Base-by-base conservation (phyloP, 2,113 vertebrate species). In the Pterocles orientalis region DNA sequence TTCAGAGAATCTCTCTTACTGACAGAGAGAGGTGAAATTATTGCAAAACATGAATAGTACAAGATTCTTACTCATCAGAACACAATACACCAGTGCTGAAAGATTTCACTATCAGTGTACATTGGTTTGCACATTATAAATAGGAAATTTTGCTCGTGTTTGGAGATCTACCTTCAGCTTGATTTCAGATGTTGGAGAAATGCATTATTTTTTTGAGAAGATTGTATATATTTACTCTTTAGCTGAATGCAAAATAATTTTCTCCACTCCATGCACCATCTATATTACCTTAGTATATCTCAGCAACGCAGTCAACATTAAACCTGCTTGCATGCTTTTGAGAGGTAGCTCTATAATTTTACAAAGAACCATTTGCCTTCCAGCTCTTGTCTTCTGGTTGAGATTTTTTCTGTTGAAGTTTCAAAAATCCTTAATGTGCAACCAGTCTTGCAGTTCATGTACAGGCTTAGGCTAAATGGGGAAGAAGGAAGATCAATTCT, bases 31-130 rank as follows among this genome's bases (percentile, higher is more conserved):
- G 51, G 51, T 95, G 43, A 96, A 96, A 95, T 97, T 95, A 92
- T 86, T 93, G 84, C 28, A 86, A 96, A 97, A 97, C 94, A 94
- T 71, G 93, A 76, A 81, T 91, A 85, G 87, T 94, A 94, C 80
- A 95, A 96, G 94, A 86, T 89, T 96, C 95, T 86, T 71, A 84
- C 60, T 79, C 93, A 80, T 97, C 97, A 93, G 78, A 88, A 81
- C 91, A 95, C 60, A 94, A 76, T 94, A 96, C 92, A 87, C 86
- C 78, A 96, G 88, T 61, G 51, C 48, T 82, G 36, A 84, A 88
- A 77, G 73, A 82, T 89, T 88, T 69, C 56, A 83, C 48, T 95
- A 24, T 81, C 75, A 78, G 61, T 64, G 65, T 60, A 90, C 58
- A 17, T 13, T n/a, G 47, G 82, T 90, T 78, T 83, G 58, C 25